Conservation (phyloP, 2,113 vertebrate genomes). For the Sterna hirundo region DNA sequence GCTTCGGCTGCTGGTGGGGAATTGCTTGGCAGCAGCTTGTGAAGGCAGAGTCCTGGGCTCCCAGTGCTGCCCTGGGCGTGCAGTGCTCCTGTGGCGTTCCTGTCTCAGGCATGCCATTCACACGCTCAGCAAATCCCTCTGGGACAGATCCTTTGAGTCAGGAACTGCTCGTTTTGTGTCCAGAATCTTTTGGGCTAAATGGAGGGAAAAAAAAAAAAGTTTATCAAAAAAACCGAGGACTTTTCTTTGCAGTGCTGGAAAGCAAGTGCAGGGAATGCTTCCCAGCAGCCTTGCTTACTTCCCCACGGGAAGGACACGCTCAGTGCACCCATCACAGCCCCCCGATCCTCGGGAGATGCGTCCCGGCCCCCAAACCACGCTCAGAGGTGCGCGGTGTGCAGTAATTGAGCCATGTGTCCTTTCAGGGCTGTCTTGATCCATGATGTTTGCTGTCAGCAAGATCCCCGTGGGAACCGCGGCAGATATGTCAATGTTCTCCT, state of each 20-base stretch:
- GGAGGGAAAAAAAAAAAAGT: fast-evolving
- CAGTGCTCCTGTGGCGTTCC: background rate
- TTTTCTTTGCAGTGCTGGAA: background rate
- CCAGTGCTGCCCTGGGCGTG: fast-evolving
- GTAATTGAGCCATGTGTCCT: conserved; percentile 10
- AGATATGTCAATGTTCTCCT: background rate
- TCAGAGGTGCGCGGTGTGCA: background rate
- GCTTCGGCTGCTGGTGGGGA: background rate
- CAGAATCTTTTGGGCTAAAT: background rate
- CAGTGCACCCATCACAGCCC: background rate
- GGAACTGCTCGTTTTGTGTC: background rate
- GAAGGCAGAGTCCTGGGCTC: fast-evolving
- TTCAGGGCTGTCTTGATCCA: background rate
- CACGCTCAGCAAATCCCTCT: fast-evolving
- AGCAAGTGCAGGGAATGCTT: background rate
- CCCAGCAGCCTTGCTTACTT: background rate
- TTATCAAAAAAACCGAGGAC: background rate
- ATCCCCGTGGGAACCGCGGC: background rate
- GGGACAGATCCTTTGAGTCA: background rate
- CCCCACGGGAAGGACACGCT: background rate
- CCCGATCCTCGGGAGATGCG: background rate
- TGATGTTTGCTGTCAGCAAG: conserved; percentile 27
- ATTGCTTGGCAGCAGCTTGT: fast-evolving
- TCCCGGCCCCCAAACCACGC: background rate
- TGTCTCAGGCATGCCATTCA: fast-evolving